phyloP scores from a whole-genome alignment of 2,113 vertebrate genomes.

The Solenodon paradoxus region DNA sequence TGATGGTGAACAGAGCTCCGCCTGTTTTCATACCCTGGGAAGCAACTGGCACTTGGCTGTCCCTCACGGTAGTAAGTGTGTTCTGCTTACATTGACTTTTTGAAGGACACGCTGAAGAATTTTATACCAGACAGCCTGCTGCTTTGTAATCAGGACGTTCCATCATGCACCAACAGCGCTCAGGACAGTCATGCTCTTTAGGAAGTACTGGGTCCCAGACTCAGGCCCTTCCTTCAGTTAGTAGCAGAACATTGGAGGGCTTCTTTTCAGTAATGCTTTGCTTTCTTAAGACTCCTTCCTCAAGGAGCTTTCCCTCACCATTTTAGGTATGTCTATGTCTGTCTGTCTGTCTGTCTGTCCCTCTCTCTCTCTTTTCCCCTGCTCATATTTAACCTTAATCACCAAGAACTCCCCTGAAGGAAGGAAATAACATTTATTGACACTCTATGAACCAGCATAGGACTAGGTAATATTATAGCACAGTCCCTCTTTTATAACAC shows the following conservation, averaged over 20 bases:
- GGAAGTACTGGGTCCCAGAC: neutral
- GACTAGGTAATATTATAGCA: neutral
- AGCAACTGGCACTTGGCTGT: neutral
- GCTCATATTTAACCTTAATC: neutral
- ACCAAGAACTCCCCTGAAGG: neutral
- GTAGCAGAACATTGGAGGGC: neutral
- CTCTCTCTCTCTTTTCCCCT: neutral
- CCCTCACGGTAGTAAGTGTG: too few relatives aligned
- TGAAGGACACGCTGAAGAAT: neutral
- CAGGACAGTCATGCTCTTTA: neutral
- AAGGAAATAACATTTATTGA: neutral
- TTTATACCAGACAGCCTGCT: neutral
- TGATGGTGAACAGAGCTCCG: neutral
- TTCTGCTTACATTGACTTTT: neutral
- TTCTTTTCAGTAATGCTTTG: neutral
- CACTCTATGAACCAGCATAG: neutral
- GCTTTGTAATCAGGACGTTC: neutral
- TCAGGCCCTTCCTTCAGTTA: neutral
- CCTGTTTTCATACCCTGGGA: neutral
- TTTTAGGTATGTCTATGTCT: accelerated
- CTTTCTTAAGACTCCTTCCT: neutral
- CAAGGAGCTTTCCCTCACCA: neutral
- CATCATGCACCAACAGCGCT: neutral
- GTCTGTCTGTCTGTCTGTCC: too few relatives aligned
- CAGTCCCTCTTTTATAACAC: neutral